Percentiles rank a stretch among this genome's conserved stretches.
Conservation (phyloP, 2,888 invertebrate genomes). For the Phalera bucephala region DNA sequence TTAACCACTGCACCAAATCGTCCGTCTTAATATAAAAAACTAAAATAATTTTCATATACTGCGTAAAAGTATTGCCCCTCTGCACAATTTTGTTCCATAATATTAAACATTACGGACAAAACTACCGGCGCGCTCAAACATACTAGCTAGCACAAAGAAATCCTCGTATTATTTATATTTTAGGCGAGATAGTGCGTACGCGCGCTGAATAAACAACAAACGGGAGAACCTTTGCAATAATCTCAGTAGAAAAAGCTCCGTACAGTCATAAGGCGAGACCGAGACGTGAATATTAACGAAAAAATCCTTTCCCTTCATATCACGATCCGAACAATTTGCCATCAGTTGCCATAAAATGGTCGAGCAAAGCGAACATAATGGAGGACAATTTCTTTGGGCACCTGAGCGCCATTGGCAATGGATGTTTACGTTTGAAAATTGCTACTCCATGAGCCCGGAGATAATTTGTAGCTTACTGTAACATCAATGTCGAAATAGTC, state of each 20-base stretch:
- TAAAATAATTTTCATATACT: not conserved
- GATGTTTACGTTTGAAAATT: slow-evolving; percentile 29
- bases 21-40: not conserved
- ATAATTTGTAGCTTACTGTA: slow-evolving; percentile 29
- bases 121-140: slow-evolving; percentile 6
- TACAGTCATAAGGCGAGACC: slow-evolving; percentile 42
- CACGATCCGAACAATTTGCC: slow-evolving; percentile 63
- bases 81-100: not conserved
- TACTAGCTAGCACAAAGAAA: slow-evolving; percentile 14
- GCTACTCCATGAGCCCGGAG: slow-evolving; percentile 34
- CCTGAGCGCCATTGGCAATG: slow-evolving; percentile 52
- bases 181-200: slow-evolving; percentile 33
- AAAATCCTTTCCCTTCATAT: slow-evolving; percentile 41
- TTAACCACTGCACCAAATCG: too few species aligned
- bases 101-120: slow-evolving; percentile 4
- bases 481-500: slow-evolving; percentile 16
- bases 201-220: slow-evolving; percentile 40
- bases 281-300: slow-evolving; percentile 66
- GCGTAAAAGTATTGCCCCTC: not conserved
- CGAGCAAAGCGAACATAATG: slow-evolving; percentile 64
- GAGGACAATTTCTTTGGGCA: slow-evolving; percentile 71
- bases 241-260: slow-evolving; percentile 31
- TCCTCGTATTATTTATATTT: slow-evolving; percentile 36
- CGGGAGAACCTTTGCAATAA: slow-evolving; percentile 39
- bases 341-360: slow-evolving; percentile 69